Evolutionary conservation across 2,888 invertebrate genomes (phyloP).

Genomic region (Harmothoe impar): DNA sequence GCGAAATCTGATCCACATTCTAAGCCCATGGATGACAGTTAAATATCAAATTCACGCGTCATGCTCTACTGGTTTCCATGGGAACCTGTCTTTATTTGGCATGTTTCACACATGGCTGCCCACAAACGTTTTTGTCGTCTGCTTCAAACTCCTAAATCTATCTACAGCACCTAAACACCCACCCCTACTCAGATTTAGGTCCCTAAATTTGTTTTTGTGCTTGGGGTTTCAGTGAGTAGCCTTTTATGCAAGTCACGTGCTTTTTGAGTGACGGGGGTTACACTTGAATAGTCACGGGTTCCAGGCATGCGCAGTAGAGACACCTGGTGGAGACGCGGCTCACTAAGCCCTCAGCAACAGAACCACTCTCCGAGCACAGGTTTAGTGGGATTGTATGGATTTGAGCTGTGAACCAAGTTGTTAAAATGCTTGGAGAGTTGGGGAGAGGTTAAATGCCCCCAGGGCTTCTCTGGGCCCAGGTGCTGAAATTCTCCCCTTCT

Average conservation of each 20-base stretch:
- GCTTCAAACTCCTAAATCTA: too few species aligned
- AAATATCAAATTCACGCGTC: not conserved
- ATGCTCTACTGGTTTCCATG: not conserved
- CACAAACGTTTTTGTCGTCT: not conserved
- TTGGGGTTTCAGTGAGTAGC: not conserved
- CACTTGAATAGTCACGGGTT: not conserved
- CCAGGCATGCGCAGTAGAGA: not conserved
- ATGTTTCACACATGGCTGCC: not conserved
- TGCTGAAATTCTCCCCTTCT: too few species aligned
- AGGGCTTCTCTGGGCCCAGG: too few species aligned
- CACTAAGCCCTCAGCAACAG: not conserved
- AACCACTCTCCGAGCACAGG: not conserved
- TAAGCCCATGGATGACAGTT: not conserved
- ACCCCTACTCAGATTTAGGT: too few species aligned
- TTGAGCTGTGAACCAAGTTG: too few species aligned
- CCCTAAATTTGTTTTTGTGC: not conserved
- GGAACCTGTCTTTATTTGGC: not conserved
- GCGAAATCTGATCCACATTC: not conserved
- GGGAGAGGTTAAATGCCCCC: too few species aligned
- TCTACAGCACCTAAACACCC: too few species aligned
- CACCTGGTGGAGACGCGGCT: not conserved
- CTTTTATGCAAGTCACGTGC: conserved; percentile 5
- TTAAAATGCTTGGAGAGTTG: too few species aligned
- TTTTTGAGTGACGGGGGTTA: conserved; percentile 1
- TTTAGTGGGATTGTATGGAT: not conserved